These are phyloP conservation scores for Augochlora pura DNA, from an alignment of 1,140 invertebrate species.

Conservation along the genomic window DNA sequence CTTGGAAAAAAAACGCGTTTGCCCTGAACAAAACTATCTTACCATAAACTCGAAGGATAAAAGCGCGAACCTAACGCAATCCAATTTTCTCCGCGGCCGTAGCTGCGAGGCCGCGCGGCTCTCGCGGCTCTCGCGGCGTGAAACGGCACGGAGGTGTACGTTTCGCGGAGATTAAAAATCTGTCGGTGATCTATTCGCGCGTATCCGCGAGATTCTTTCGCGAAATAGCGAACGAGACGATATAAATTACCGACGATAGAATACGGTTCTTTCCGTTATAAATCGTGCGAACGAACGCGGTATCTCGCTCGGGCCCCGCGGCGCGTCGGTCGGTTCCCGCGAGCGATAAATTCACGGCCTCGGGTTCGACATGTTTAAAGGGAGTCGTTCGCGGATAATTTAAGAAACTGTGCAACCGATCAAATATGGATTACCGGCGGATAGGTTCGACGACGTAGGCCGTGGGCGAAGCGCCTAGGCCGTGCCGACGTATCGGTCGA, in stretches of 20 bases:
- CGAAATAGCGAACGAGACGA: not conserved
- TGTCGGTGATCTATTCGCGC: not conserved
- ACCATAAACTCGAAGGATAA: too few species aligned
- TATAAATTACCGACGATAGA: not conserved
- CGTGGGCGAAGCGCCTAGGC: not conserved
- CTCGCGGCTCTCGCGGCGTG: too few species aligned
- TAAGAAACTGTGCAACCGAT: not conserved
- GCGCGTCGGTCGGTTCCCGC: not conserved
- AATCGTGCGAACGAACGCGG: not conserved
- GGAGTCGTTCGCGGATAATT: not conserved
- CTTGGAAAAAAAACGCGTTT: too few species aligned
- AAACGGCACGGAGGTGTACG: not conserved
- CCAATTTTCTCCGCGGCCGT: too few species aligned
- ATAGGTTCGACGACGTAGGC: not conserved
- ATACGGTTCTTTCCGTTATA: not conserved
- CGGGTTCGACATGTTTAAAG: not conserved
- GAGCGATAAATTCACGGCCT: not conserved
- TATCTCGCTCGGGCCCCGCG: not conserved
- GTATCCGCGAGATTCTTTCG: not conserved
- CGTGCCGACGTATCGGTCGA: conserved; percentile 14
- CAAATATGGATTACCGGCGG: conserved; percentile 24
- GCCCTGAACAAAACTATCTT: too few species aligned
- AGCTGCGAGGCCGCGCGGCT: too few species aligned
- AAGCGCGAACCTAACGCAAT: too few species aligned
- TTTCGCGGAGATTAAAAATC: not conserved